Conservation (phyloP, 2,888 invertebrate genomes). For the Idaea biselata region DNA sequence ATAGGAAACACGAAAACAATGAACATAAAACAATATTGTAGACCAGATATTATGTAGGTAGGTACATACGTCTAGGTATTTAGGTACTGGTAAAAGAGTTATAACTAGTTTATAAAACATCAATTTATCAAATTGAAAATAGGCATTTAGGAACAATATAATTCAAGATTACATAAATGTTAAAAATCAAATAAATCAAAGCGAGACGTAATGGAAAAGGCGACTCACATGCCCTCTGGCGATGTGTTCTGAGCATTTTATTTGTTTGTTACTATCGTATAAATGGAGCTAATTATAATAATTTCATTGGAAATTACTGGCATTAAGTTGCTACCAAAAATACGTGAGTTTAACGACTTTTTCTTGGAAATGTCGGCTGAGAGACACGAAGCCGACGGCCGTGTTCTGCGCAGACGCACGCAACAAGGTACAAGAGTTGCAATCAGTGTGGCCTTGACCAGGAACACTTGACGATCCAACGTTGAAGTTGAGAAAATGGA, state of each 20-base stretch:
- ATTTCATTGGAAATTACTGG: slow-evolving; percentile 78
- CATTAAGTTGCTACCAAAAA: slow-evolving; percentile 80
- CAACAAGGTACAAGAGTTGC: slow-evolving; percentile 40
- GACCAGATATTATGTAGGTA: too few relatives aligned
- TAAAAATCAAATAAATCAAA: slow-evolving; percentile 49
- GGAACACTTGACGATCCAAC: not conserved
- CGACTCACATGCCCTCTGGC: slow-evolving; percentile 47
- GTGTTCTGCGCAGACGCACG: slow-evolving; percentile 49
- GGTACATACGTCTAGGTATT: too few relatives aligned
- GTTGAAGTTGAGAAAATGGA: not conserved
- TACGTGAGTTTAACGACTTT: slow-evolving; percentile 79
- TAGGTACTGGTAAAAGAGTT: too few relatives aligned
- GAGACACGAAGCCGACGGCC: slow-evolving; percentile 58
- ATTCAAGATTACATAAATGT: slow-evolving; percentile 24
- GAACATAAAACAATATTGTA: not conserved
- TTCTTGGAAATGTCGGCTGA: slow-evolving; percentile 70
- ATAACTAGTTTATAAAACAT: not conserved
- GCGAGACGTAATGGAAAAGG: slow-evolving; percentile 44
- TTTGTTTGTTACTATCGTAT: slow-evolving; percentile 78
- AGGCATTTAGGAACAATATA: slow-evolving; percentile 14
- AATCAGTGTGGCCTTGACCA: slow-evolving; percentile 57
- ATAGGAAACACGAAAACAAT: too few relatives aligned
- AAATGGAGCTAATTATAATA: slow-evolving; percentile 79
- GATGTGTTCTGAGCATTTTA: slow-evolving; percentile 68
- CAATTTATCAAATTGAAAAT: not conserved